Base-by-base conservation (phyloP, 2,888 invertebrate genomes). In the Spialia ferax region DNA sequence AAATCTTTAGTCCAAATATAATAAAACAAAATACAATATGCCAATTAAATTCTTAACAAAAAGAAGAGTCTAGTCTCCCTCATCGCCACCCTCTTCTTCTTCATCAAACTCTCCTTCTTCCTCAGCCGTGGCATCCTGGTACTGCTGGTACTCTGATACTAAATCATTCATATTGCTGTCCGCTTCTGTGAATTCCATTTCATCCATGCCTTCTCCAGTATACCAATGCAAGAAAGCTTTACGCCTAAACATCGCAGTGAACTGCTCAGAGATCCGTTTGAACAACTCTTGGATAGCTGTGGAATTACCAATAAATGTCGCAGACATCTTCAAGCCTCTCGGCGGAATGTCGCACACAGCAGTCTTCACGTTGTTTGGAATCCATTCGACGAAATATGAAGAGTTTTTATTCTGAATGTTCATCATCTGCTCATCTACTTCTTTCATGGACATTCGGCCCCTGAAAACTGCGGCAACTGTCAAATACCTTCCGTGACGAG, bases 91-190 rank as follows among this genome's bases (percentile, higher is more conserved):
- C 65, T 94, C 94, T 69, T 94, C 94, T 71, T 94, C 94, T 69
- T 94, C 94, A 70, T 94, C 95, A 35, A 94, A 94, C 74, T 94
- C 94, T 1, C 94, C 94, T 73, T 94, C 94, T 70, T 94, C 94
- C 75, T 95, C 95, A 67, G 94, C 94, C 2, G 94, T 91, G 26
- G 95, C 95, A 71, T 95, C 95, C 82, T 96, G 96, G 87, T 96
- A 96, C 80, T 38, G 38, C 3, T 38, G 38, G 38, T 38, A 35
- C 5, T 35, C 35, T 0, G 35, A 35, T 13, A 35, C 35, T 13
- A 35, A 5, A 2, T 35, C 35, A 35, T 35, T 35, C 35, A 35
- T 35, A 13, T 35, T 35, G 5, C 35, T 35, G 13, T 35, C 35
- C 2, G 35, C 35, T 35, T 35, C 35, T 13, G 35, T 35, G 13